Evolutionary conservation across 2,888 invertebrate species (phyloP).

Genomic region (Mayetiola destructor): DNA sequence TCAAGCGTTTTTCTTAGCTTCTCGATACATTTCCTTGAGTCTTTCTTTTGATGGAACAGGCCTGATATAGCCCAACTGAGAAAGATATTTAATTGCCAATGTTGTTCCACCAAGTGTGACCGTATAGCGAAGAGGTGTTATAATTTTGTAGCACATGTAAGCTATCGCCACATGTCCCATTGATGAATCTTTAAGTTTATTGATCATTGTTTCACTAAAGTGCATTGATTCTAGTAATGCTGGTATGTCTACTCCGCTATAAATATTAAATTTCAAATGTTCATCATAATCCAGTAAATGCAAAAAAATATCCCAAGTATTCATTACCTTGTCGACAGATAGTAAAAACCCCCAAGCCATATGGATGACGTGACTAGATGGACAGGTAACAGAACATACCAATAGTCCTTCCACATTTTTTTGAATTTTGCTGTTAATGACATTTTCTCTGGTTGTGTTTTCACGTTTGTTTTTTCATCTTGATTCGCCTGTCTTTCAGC

Average conservation of each 20-base stretch:
- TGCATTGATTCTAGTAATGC: constrained; percentile 53
- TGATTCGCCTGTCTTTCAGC: no score
- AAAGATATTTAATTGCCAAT: constrained; percentile 64
- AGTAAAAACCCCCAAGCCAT: constrained; percentile 84
- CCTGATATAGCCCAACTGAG: constrained; percentile 64
- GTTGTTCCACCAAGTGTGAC: constrained; percentile 84
- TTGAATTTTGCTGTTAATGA: constrained; percentile 53
- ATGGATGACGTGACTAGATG: constrained; percentile 74
- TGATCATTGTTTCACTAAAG: constrained; percentile 55
- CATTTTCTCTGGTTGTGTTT: background rate
- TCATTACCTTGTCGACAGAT: constrained; percentile 63
- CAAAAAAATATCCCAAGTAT: background rate
- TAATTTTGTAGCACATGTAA: constrained; percentile 85
- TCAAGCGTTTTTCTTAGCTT: no score
- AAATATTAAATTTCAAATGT: constrained; percentile 16
- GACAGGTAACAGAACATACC: constrained; percentile 91
- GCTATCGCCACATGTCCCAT: constrained; percentile 83
- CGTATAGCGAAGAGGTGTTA: constrained; percentile 81
- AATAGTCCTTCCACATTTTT: constrained; percentile 85
- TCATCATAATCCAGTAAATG: background rate
- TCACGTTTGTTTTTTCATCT: no score
- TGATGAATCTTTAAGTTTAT: constrained; percentile 58
- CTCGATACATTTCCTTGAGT: constrained; percentile 45
- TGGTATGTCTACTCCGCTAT: constrained; percentile 83
- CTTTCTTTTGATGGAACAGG: constrained; percentile 60